Base-by-base conservation (phyloP, 2,888 invertebrate species). In the Erebia epiphron region DNA sequence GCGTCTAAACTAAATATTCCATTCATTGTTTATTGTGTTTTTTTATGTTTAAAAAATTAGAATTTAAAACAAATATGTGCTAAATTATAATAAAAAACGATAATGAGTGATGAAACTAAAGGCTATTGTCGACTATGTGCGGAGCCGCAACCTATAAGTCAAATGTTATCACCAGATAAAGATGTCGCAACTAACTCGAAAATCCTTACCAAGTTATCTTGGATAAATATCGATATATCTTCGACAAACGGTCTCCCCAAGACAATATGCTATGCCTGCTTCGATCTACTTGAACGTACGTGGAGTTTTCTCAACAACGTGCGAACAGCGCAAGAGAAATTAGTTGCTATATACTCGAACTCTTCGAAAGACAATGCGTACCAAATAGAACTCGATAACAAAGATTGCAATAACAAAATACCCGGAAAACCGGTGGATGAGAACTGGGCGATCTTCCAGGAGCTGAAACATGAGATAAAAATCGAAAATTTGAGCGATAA, bases 221-320 rank as follows among this genome's bases (percentile, higher is more conserved):
- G 91, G 91, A 91, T 93, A 76, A 93, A 92, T 76, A 82, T 93
- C 56, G 88, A 92, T 77, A 78, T 90, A 76, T 80, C 85, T 41
- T 60, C 79, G 9, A 74, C 81, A 11, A 82, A 81, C 75, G 70
- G 71, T 8, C 83, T 92, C 26, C 93, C 93, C 4, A 88, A 83
- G 18, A 84, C 88, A 2, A 91, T 92, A 73, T 93, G 93, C 75
- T 93, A 87, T 75, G 84, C 91, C 3, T 93, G 93, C 76, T 92
- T 91, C 78, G 92, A 92, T 74, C 79, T 84, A 63, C 76, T 93
- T 69, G 92, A 92, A 78, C 87, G 89, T 73, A 91, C 92, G 1
- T 93, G 90, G 88, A 75, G 80, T 10, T 93, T 93, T 73, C 77
- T 93, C 11, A 86, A 90, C 72, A 87, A 85, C 26, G 88, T 90